phyloP scores from a whole-genome alignment of 2,888 invertebrate genomes.

The Caenorhabditis sp. region DNA sequence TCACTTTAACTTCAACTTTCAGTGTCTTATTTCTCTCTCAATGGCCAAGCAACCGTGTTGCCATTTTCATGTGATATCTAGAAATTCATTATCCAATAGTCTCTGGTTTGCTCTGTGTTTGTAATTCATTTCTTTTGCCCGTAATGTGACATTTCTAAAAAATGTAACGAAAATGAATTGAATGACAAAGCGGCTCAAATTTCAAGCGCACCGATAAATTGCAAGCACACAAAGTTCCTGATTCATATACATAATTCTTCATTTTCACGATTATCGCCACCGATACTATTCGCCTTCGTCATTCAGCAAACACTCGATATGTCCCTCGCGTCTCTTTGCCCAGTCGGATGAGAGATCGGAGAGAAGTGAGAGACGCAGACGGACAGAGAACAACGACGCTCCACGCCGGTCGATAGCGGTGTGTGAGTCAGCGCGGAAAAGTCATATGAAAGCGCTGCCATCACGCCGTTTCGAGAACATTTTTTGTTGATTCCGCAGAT shows the following conservation, averaged over 20 bases:
- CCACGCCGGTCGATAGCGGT: slow-evolving; percentile 42
- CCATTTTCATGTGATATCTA: background rate
- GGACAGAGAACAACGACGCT: slow-evolving; percentile 21
- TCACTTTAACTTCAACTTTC: slow-evolving; percentile 5
- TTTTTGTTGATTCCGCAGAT: slow-evolving; percentile 27
- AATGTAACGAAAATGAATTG: background rate
- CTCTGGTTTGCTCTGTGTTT: too few species aligned
- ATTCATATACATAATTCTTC: slow-evolving; percentile 8
- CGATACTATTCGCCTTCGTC: slow-evolving; percentile 11
- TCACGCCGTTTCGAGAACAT: slow-evolving; percentile 27
- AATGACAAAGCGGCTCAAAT: slow-evolving; percentile 12
- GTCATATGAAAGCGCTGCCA: slow-evolving; percentile 43
- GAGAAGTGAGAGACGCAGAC: slow-evolving; percentile 11
- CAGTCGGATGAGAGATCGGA: background rate
- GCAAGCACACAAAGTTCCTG: slow-evolving; percentile 1
- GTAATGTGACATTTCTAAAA: too few species aligned
- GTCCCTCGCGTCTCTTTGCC: slow-evolving; percentile 9
- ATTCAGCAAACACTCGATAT: slow-evolving; percentile 38
- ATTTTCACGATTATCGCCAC: slow-evolving; percentile 27
- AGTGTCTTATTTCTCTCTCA: background rate
- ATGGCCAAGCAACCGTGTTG: too few species aligned
- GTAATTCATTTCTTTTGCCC: too few species aligned
- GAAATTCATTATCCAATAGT: too few species aligned
- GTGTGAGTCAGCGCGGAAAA: slow-evolving; percentile 33
- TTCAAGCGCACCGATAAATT: background rate